Conservation (phyloP, 2,797 vertebrate genomes). For the Acipenser oxyrinchus region DNA sequence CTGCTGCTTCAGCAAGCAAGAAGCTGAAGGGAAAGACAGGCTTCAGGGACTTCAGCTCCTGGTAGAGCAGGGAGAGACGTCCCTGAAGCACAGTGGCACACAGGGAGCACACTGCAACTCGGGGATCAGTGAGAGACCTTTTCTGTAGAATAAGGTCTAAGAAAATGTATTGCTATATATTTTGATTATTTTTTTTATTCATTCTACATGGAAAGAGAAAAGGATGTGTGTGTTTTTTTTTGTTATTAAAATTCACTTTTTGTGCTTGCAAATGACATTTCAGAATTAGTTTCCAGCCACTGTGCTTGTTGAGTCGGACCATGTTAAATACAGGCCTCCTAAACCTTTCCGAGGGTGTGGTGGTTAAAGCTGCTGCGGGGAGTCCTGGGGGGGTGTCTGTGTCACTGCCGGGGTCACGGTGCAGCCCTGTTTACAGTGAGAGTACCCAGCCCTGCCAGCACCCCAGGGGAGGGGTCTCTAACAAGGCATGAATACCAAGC, state of each 20-base stretch:
- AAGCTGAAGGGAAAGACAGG: constrained; percentile 65
- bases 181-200: background rate
- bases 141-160: too few species aligned
- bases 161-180: background rate
- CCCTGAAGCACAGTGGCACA: background rate
- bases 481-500: too few species aligned
- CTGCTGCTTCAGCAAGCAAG: constrained; percentile 25
- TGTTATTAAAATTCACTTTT: background rate
- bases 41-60: constrained; percentile 91
- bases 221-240: background rate
- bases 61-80: constrained; percentile 55
- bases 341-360: too few species aligned
- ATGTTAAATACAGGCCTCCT: too few species aligned
- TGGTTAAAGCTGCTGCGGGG: too few species aligned
- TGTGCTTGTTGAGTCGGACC: too few species aligned
- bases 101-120: background rate
- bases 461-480: too few species aligned
- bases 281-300: background rate
- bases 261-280: background rate
- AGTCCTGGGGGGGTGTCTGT: too few species aligned
- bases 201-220: background rate
- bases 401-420: too few species aligned
- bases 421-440: too few species aligned
- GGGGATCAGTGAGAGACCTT: background rate
- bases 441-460: too few species aligned